These are phyloP conservation scores for Drosophila yooni DNA, from an alignment of 2,888 invertebrate species.

Conservation along the genomic window DNA sequence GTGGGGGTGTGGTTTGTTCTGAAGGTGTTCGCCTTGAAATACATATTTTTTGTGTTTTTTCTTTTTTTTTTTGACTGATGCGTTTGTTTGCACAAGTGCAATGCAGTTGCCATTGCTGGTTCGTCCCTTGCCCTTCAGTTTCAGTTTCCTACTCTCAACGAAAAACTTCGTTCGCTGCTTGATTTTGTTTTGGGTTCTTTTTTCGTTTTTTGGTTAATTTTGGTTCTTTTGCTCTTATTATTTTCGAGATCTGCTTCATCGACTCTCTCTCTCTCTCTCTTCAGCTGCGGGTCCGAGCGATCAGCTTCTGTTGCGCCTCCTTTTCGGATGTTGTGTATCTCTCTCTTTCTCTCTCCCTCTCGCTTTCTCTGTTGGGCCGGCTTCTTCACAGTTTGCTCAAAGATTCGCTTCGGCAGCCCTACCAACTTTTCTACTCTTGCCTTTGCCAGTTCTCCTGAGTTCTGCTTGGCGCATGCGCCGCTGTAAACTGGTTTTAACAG, in stretches of 20 bases:
- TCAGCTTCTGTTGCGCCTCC: slow-evolving; percentile 64
- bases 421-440: slow-evolving; percentile 56
- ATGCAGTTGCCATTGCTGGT: slow-evolving; percentile 9
- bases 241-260: slow-evolving; percentile 36
- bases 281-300: slow-evolving; percentile 13
- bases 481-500: slow-evolving; percentile 71
- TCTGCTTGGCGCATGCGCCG: slow-evolving; percentile 67
- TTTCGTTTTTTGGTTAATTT: slow-evolving; percentile 12
- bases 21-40: slow-evolving; percentile 38
- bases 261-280: slow-evolving; percentile 23
- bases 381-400: slow-evolving; percentile 72
- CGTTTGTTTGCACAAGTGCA: slow-evolving; percentile 50
- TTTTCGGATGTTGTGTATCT: slow-evolving; percentile 41
- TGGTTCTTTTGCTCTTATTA: slow-evolving; percentile 20
- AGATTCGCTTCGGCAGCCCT: slow-evolving; percentile 72
- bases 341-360: neutral
- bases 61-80: slow-evolving; percentile 23
- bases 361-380: slow-evolving; percentile 43
- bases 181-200: neutral
- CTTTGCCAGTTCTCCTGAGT: slow-evolving; percentile 34
- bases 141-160: slow-evolving; percentile 14
- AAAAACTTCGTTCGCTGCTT: slow-evolving; percentile 3
- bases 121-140: slow-evolving; percentile 28
- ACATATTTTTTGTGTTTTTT: slow-evolving; percentile 11
- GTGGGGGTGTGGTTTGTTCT: neutral